Conservation (phyloP, 2,888 invertebrate genomes). For the Erpobdella octoculata region DNA sequence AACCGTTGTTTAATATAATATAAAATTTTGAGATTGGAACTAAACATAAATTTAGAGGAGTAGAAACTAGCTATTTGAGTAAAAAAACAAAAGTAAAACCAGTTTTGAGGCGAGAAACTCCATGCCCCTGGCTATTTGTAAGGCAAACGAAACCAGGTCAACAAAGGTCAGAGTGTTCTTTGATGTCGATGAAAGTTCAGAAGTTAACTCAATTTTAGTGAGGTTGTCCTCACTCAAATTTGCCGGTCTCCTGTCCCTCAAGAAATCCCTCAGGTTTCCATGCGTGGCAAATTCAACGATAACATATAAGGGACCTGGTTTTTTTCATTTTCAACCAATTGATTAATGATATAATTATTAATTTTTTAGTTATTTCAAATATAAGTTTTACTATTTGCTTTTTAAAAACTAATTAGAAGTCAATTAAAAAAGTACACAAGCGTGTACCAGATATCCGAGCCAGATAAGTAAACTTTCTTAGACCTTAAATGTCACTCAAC, state of each 20-base stretch:
- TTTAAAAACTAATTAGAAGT: too few species aligned
- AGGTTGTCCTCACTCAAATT: conserved; percentile 37
- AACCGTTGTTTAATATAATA: too few species aligned
- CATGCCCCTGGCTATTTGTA: conserved; percentile 95
- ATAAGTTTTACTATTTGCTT: too few species aligned
- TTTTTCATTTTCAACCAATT: too few species aligned
- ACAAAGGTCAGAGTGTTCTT: conserved; percentile 74
- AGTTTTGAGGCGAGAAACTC: conserved; percentile 88
- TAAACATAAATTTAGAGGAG: background rate
- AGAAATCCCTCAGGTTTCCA: conserved; percentile 87
- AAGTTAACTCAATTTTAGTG: background rate
- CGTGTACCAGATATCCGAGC: too few species aligned
- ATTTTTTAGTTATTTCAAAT: too few species aligned
- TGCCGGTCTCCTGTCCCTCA: conserved; percentile 70
- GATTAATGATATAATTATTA: too few species aligned
- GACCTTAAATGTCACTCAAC: too few species aligned
- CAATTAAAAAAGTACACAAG: too few species aligned
- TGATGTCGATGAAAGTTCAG: background rate
- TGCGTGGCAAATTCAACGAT: conserved; percentile 57
- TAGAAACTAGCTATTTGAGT: too few species aligned
- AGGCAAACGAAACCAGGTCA: conserved; percentile 88
- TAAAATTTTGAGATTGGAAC: too few species aligned
- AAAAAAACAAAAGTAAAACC: conserved; percentile 54
- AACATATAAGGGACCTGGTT: conserved; percentile 51
- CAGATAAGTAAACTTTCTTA: too few species aligned